Evolutionary conservation across 2,113 vertebrate species (phyloP), one percentile per base, ranked within the genome.

Genomic region (Antennarius striatus): DNA sequence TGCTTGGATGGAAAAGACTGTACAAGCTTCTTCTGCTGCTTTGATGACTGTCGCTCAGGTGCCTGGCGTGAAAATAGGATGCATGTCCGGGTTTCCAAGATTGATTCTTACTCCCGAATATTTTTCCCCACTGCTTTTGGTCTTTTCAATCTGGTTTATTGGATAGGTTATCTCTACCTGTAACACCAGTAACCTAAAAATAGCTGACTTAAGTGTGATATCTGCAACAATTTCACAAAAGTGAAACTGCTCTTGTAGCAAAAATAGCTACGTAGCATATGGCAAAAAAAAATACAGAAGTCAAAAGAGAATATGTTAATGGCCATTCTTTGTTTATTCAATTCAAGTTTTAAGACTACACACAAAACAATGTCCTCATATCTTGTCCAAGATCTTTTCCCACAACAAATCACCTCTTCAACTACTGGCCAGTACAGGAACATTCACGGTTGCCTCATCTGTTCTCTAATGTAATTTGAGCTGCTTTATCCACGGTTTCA

Each of bases 61-160:
- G 94, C 95, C 1, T 98, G 97, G 97, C 91, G 95, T 45, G 94
- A 98, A 82, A 97, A 97, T 86, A 91, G 95, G 71, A 93, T 98
- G 91, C 96, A 98, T 49, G 96, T 98, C n/a, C 95, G 94, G 22
- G 94, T 98, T 71, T 95, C 96, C 68, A 98, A 97, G 91, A 97
- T 98, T 50, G 97, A 98, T 86, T 96, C 96, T 3, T 98, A 98
- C 63, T 95, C 97, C 0, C 83, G 97, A 82, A 96, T 98, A 90
- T 98, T 98, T 81, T 98, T 98, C 74, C 97, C 97, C 28, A 98
- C 96, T 51, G 96, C 97, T 50, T 98, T 98, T 81, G 96, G 95
- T 8, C 89, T 98, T 68, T 98, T 98, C 79, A 98, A 98, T 88
- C 90, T 98, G 51, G 95, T 98, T 77, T 98, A 98, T 58, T 98